Evolutionary conservation across 2,113 vertebrate genomes (phyloP), one percentile per base, ranked within the genome.

Genomic region (Marcusenius ussheri): DNA sequence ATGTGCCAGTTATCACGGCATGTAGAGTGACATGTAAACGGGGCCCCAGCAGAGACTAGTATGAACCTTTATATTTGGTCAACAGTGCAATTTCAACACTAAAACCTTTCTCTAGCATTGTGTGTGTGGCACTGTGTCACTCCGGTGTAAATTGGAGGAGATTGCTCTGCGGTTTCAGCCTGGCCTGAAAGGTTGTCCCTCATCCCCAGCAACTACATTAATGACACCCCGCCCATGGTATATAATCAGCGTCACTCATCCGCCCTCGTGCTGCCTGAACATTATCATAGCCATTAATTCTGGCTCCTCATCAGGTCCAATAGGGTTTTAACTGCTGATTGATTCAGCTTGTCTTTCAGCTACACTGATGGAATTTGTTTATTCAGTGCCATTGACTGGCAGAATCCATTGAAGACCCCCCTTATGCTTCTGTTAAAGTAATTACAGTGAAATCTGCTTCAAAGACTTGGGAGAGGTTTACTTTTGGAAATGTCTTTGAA

Each of bases 281-380:
- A 90, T 42, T 80, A 17, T 77, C 31, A 24, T n/a, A 6, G 90
- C 93, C 91, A 91, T 91, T 85, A 89, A 84, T 90, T 5, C 13
- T 47, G 49, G 13, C 84, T 50, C 42, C 51, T 58, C 70, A 9
- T 39, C 27, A 42, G 53, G 17, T 47, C 49, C 88, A 83, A 42
- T 53, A 83, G 47, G 50, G 31, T 83, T 89, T 77, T 74, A 66
- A 8, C 10, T 42, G n/a, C 47, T 83, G 88, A 89, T 42, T 89
- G 88, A 89, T 89, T 50, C 49, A 27, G 46, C 27, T 53, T 89
- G 47, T 51, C 49, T 89, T 51, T 89, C 17, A 51, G 27, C 84
- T 39, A 15, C 84, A 51, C 31, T 83, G 31, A 39, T 89, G 49
- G n/a, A 74, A 74, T 45, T 66, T 89, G 50, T 58, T 31, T 15